phyloP scores from a whole-genome alignment of 2,113 vertebrate species.

The Cryptotis parvus region DNA sequence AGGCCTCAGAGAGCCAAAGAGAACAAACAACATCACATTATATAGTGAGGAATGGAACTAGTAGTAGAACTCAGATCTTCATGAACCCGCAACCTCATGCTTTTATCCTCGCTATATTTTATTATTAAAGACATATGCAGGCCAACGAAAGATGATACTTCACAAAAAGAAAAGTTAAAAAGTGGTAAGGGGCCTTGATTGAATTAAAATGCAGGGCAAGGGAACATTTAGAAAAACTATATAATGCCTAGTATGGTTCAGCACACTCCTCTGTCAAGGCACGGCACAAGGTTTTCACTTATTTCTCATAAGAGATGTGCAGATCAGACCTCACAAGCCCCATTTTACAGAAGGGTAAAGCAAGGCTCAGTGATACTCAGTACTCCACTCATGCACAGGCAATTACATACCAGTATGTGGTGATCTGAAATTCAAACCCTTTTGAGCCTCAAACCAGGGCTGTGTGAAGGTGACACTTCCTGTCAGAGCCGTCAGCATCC shows the following conservation, averaged over 20 bases:
- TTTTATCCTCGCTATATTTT: neutral
- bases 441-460: neutral
- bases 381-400: too few species aligned
- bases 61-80: neutral
- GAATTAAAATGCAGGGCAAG: neutral
- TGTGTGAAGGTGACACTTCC: neutral
- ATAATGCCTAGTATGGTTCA: too few species aligned
- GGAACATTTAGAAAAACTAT: neutral
- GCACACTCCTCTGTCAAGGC: neutral
- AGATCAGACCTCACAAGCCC: neutral
- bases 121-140: neutral
- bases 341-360: neutral
- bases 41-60: neutral
- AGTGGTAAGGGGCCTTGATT: neutral
- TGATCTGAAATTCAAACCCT: neutral
- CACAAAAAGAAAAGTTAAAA: neutral
- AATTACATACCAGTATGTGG: neutral
- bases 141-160: neutral
- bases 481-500: too few species aligned
- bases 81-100: neutral
- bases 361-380: neutral
- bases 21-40: neutral
- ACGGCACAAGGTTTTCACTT: neutral
- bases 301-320: neutral
- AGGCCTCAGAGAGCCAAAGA: neutral